Base-by-base conservation (phyloP, 2,797 vertebrate genomes). In the Dendrocincla fuliginosa region DNA sequence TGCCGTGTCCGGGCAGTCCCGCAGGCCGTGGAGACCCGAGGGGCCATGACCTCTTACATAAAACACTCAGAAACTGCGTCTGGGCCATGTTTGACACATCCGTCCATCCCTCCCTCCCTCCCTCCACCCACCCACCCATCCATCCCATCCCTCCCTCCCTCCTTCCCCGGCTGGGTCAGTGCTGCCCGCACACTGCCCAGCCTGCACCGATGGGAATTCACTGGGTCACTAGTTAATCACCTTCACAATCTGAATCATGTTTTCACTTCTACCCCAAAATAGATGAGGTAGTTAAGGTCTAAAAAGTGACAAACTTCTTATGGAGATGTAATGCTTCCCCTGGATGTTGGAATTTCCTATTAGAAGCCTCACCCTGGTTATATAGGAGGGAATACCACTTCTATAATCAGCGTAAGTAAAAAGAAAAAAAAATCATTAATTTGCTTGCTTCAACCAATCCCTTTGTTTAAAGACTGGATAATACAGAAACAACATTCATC, bases 231-330 rank as follows among this genome's bases (percentile, higher is more conserved):
- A 0, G 1, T 9, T 46, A 2, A 17, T 59, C 8, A 9, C 11
- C 77, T 2, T 30, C 44, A 0, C 2, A 16, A 1, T 6, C 28
- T 25, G 4, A 6, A 7, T 1, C 2, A 16, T 15, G 13, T 4
- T 65, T 33, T 39, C 23, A 3, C 46, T 75, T n/a, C 50, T 37
- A 60, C 33, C 39, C 7, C 59, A 18, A 79, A 53, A 18, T 44
- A 16, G 0, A 5, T 16, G 37, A 46, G 14, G 9, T 9, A 8
- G 23, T 41, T 67, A 6, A 17, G 22, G 39, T 25, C 67, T 59
- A 30, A 81, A 84, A 64, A n/a, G 41, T 24, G 61, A 24, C 41
- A 64, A n/a, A 23, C 41, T 64, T 64, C 30, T 64, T 44, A 44
- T 4, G 20, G 61, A 64, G 61, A 32, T 64, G 10, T 25, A 25